These are phyloP conservation scores for Suillia variegata DNA, from an alignment of 2,888 invertebrate genomes.

Conservation along the genomic window DNA sequence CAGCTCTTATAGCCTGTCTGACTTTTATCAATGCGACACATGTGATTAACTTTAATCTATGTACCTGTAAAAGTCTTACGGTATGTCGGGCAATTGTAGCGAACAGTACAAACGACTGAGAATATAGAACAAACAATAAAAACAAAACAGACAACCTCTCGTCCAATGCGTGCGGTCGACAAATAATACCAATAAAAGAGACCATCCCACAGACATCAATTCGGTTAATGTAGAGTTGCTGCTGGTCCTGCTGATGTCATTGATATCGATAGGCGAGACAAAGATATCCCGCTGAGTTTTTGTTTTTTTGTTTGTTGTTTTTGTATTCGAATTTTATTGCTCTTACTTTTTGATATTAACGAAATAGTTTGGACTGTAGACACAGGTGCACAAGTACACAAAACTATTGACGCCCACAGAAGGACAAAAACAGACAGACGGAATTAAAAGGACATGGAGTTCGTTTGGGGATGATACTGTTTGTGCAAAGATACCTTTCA, in stretches of 20 bases:
- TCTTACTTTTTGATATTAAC: slow-evolving; percentile 20
- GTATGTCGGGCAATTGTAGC: background rate
- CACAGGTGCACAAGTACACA: slow-evolving; percentile 38
- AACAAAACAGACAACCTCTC: background rate
- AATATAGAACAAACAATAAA: background rate
- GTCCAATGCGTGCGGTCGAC: slow-evolving; percentile 20
- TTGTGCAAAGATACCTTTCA: too few relatives aligned
- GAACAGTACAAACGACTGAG: too few relatives aligned
- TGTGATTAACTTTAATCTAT: too few relatives aligned
- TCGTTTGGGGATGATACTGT: background rate
- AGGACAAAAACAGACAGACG: background rate
- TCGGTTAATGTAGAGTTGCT: slow-evolving; percentile 25
- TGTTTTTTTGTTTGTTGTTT: too few relatives aligned
- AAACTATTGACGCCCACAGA: slow-evolving; percentile 38
- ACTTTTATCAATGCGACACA: too few relatives aligned
- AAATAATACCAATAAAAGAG: background rate
- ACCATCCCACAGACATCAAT: slow-evolving; percentile 21
- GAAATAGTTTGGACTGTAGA: slow-evolving; percentile 28
- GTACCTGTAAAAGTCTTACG: too few relatives aligned
- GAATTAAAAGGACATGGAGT: background rate
- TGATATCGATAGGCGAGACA: background rate
- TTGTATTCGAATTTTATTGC: slow-evolving; percentile 18
- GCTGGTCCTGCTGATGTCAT: background rate
- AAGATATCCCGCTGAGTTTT: background rate
- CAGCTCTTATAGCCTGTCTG: too few relatives aligned